These are phyloP conservation scores for Miichthys miiuy DNA, from an alignment of 2,797 vertebrate species.

Conservation along the genomic window DNA sequence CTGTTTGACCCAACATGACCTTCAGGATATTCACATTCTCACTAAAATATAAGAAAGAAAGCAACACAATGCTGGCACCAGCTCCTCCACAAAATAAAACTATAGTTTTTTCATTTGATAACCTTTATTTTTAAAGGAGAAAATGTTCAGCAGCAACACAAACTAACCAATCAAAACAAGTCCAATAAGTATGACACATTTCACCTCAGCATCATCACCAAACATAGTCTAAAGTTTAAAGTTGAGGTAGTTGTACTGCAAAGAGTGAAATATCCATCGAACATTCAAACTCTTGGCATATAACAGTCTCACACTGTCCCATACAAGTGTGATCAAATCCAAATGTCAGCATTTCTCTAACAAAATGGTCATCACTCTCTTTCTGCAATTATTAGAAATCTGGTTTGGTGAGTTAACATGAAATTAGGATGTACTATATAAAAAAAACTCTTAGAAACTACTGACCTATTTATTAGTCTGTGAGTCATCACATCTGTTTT, in stretches of 20 bases:
- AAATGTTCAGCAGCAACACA: neutral
- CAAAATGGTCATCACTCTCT: neutral
- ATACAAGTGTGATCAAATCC: neutral
- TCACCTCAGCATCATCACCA: neutral
- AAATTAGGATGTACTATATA: neutral
- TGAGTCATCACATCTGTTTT: conserved; percentile 82
- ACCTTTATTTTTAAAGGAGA: neutral
- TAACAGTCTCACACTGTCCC: neutral
- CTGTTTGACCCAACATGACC: conserved; percentile 15
- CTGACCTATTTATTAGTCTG: conserved; percentile 69
- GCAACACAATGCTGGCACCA: neutral
- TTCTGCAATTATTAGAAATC: neutral
- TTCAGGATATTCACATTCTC: neutral
- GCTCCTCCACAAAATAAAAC: neutral
- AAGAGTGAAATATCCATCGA: neutral
- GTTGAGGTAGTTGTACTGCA: neutral
- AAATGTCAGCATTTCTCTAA: neutral
- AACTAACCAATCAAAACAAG: neutral
- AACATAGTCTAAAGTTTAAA: neutral
- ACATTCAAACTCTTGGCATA: neutral
- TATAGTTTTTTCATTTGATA: neutral
- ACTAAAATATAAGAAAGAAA: neutral
- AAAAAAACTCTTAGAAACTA: conserved; percentile 2
- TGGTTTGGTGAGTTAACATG: neutral
- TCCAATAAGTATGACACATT: neutral